Conservation (phyloP, 1,140 invertebrate species). For the Papilio glaucus region DNA sequence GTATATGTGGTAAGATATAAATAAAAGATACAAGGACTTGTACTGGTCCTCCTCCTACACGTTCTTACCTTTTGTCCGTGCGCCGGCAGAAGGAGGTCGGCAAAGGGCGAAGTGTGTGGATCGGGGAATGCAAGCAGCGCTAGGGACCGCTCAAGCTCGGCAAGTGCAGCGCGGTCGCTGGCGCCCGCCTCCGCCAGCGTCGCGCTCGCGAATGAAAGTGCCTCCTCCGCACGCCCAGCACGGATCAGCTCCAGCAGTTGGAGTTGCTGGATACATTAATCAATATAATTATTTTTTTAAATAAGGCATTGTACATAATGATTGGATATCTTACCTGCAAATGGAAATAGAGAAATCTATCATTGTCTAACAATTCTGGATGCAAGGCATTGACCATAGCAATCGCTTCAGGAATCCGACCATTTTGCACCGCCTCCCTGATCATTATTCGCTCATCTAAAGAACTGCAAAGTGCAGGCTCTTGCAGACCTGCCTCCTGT, state of each 20-base stretch:
- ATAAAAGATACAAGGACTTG: too few species aligned
- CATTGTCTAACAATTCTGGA: constrained; percentile 97
- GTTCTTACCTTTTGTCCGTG: constrained; percentile 94
- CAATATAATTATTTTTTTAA: not conserved
- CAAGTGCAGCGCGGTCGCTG: constrained; percentile 90
- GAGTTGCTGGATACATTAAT: constrained; percentile 88
- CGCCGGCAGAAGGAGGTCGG: constrained; percentile 95
- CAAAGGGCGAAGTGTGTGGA: constrained; percentile 96
- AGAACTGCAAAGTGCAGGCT: constrained; percentile 93
- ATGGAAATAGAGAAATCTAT: constrained; percentile 97
- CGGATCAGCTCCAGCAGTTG: constrained; percentile 96
- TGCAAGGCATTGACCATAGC: constrained; percentile 96
- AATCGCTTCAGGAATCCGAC: constrained; percentile 96
- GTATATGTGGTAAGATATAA: too few species aligned
- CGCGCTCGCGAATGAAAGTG: constrained; percentile 97
- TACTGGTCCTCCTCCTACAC: too few species aligned
- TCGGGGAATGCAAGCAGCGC: constrained; percentile 98
- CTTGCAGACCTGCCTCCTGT: constrained; percentile 95
- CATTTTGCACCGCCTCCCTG: constrained; percentile 96
- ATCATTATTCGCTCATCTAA: constrained; percentile 97
- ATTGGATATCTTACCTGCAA: constrained; percentile 87
- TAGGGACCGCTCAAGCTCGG: constrained; percentile 93
- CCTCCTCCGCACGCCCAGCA: constrained; percentile 95
- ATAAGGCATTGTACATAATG: too few species aligned
- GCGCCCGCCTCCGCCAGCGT: constrained; percentile 96